Percentiles rank a stretch among this genome's conserved stretches.
These are phyloP conservation scores for Nanger granti DNA, from an alignment of 2,113 vertebrate species.

Conservation along the genomic window DNA sequence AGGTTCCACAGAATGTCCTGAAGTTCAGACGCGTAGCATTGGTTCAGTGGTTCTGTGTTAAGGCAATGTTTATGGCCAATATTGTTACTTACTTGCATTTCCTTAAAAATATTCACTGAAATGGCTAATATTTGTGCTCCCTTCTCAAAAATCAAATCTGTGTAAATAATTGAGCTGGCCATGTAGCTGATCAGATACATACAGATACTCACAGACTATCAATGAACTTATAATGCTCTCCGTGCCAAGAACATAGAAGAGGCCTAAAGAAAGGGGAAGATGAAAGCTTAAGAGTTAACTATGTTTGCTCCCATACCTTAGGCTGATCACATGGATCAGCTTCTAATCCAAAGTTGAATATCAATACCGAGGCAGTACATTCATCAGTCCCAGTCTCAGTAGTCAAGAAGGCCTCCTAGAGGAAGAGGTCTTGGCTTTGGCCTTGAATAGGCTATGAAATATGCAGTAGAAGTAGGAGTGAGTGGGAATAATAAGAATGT, in stretches of 20 bases:
- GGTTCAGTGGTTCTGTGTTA: neutral
- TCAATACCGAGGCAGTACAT: neutral
- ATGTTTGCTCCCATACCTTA: neutral
- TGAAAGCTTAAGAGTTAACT: neutral
- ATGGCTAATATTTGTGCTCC: neutral
- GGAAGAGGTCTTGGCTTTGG: neutral
- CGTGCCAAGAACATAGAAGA: neutral
- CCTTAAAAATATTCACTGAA: neutral
- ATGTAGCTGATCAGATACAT: neutral
- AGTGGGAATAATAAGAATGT: neutral
- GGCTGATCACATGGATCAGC: neutral
- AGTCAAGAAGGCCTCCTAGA: neutral
- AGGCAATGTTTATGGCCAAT: neutral
- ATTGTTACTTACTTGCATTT: conserved; percentile 14
- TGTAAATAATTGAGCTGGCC: neutral
- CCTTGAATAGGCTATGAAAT: neutral
- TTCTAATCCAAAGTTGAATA: neutral
- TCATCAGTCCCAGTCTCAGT: neutral
- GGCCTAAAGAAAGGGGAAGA: neutral
- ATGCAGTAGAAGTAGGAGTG: neutral
- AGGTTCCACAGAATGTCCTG: neutral
- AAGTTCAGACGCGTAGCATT: neutral
- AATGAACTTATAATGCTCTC: neutral
- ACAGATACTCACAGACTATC: neutral
- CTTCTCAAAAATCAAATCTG: neutral